These are phyloP conservation scores for Scyliorhinus canicula DNA, from an alignment of 2,797 vertebrate species.

Conservation along the genomic window DNA sequence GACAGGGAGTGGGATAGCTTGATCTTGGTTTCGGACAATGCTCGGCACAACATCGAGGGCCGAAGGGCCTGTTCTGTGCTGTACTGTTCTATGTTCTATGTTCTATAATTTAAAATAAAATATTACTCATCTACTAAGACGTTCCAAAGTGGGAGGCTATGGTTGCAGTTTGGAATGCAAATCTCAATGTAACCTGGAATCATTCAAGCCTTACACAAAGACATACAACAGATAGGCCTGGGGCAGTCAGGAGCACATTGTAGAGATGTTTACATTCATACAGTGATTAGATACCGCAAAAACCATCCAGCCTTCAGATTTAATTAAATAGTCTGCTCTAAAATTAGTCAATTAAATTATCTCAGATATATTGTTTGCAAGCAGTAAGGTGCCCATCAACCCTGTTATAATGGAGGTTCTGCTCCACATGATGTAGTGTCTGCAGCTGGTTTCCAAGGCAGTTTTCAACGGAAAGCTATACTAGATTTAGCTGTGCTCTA, in stretches of 20 bases:
- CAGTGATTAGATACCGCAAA: constrained; percentile 19
- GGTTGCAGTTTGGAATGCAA: neutral
- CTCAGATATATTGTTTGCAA: constrained; percentile 26
- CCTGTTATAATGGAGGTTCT: constrained; percentile 25
- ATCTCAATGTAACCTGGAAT: neutral
- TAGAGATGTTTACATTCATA: constrained; percentile 22
- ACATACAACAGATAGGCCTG: neutral
- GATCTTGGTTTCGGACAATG: too few species aligned
- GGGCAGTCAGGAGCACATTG: neutral
- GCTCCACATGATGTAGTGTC: constrained; percentile 24
- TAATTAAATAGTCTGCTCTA: constrained; percentile 30
- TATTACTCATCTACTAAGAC: neutral
- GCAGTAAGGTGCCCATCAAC: constrained; percentile 1
- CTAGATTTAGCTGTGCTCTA: neutral
- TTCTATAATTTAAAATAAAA: neutral
- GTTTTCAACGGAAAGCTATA: neutral
- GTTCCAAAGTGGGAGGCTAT: neutral
- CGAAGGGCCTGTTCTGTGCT: too few species aligned
- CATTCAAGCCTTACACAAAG: neutral
- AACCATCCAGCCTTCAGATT: constrained; percentile 33
- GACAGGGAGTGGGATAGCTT: too few species aligned
- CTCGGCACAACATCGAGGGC: too few species aligned
- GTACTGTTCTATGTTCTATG: too few species aligned
- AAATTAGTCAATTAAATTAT: constrained; percentile 35
- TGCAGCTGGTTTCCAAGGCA: constrained; percentile 12